These are phyloP conservation scores for Ammodytes dubius DNA, from an alignment of 2,113 vertebrate species.

Conservation along the genomic window DNA sequence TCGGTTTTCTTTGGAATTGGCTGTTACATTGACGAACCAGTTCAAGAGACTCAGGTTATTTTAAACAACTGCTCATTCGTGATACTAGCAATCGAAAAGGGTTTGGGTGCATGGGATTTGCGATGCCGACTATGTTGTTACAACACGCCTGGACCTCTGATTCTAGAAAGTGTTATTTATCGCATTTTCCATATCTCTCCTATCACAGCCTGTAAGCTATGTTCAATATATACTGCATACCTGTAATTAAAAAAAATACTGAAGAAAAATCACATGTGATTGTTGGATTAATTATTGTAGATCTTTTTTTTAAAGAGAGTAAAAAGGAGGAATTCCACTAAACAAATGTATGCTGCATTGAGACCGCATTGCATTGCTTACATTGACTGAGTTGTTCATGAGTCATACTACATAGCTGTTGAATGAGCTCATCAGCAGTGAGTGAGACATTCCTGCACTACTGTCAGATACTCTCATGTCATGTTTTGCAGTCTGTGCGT, in stretches of 20 bases:
- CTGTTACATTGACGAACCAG: too few relatives aligned
- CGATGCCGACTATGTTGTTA: too few relatives aligned
- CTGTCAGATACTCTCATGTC: constrained; percentile 23
- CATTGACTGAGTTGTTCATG: not conserved
- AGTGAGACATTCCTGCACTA: constrained; percentile 10
- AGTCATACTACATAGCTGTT: not conserved
- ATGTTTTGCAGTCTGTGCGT: not conserved
- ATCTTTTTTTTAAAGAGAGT: not conserved
- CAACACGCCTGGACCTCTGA: not conserved
- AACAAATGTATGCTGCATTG: not conserved
- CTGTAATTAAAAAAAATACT: not conserved
- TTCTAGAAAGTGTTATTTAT: not conserved
- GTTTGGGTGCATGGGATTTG: not conserved
- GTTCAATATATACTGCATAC: not conserved
- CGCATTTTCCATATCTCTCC: not conserved
- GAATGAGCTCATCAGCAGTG: constrained; percentile 14
- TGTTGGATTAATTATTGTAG: not conserved
- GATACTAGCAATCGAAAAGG: not conserved
- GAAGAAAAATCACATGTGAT: not conserved
- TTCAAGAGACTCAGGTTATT: too few relatives aligned
- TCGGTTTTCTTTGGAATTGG: too few relatives aligned
- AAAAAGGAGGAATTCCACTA: not conserved
- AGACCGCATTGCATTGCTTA: not conserved
- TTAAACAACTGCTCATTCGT: not conserved
- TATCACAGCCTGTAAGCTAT: not conserved